Evolutionary conservation across 2,113 vertebrate species (phyloP), one percentile per base, ranked within the genome.

Genomic region (Glaucidium brasilianum): DNA sequence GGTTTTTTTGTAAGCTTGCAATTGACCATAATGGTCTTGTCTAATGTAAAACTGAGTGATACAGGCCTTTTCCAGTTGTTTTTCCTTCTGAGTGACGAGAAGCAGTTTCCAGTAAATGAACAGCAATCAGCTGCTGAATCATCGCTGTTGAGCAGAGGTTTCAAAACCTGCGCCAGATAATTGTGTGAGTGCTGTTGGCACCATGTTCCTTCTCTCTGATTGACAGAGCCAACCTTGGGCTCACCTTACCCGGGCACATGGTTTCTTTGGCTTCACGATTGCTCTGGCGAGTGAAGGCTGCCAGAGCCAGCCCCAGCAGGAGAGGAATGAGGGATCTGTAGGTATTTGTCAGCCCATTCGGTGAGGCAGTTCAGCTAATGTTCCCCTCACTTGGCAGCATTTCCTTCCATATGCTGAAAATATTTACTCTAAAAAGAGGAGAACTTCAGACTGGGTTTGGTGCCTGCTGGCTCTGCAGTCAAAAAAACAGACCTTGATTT

Each of bases 81-180:
- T 96, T 96, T 88, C 72, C 91, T 92, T 59, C 69, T 75, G 67
- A 87, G 73, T 63, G 77, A 91, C 20, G 88, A 96, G 87, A 63
- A 96, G 73, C 71, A 85, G 63, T 82, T 92, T 82, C 87, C 94
- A 94, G 90, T 91, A 97, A 97, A 97, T 92, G 91, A 94, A 45
- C 77, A 88, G 52, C 93, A 97, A 97, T 96, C 96, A 97, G 21
- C 90, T 90, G 86, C 95, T 97, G 97, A 98, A 88, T 97, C 98
- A 98, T 35, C 12, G 8, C 56, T 19, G 21, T 85, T 72, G 96
- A 96, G 92, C 78, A 71, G 93, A 94, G 68, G 76, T 87, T 96
- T 95, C 93, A 96, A 94, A 95, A 85, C 53, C 58, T 69, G 90
- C 90, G 83, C 88, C 96, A 96, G 94, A 88, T 91, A 85, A 90